phyloP scores from a whole-genome alignment of 2,113 vertebrate genomes.

The Progne subis region DNA sequence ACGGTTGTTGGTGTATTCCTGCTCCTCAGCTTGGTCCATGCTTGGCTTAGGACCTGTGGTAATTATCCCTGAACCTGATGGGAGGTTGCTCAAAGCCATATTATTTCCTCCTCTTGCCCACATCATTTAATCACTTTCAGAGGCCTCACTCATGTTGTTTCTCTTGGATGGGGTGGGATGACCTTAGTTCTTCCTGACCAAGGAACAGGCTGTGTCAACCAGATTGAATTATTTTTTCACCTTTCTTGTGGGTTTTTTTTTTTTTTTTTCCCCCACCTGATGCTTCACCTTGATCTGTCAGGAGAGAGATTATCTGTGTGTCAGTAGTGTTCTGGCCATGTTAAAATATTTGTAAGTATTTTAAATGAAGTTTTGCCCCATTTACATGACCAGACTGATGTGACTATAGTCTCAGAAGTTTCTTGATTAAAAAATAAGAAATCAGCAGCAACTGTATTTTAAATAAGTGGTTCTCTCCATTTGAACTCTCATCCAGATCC shows the following conservation, averaged over 20 bases:
- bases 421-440: neutral
- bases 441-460: neutral
- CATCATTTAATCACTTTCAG: neutral
- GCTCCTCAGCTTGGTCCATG: neutral
- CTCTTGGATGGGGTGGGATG: neutral
- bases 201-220: neutral
- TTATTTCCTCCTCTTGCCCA: neutral
- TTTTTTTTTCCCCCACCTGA: neutral
- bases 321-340: neutral
- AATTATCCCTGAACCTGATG: neutral
- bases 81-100: neutral
- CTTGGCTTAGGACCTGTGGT: neutral
- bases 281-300: neutral
- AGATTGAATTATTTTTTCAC: neutral
- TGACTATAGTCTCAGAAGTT: neutral
- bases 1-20: accelerated
- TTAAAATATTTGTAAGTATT: neutral
- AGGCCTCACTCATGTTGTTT: neutral
- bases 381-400: neutral
- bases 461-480: neutral
- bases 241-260: too few relatives aligned
- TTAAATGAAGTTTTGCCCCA: neutral
- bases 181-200: neutral
- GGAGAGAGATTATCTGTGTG: neutral
- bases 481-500: neutral